Conservation (phyloP, 2,113 vertebrate genomes). For the Sander lucioperca region DNA sequence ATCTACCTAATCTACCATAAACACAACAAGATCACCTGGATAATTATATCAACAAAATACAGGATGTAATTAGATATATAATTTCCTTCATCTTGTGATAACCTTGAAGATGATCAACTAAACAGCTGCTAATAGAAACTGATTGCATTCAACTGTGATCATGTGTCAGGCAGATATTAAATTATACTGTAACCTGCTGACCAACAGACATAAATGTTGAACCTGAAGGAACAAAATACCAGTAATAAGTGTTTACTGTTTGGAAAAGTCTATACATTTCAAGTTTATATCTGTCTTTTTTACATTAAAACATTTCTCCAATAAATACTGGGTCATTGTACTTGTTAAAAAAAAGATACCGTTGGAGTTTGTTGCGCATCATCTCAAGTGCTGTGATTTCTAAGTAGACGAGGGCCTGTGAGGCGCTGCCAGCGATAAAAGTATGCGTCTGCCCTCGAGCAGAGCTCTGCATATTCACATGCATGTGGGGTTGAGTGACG, state of each 20-base stretch:
- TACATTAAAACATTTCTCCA: neutral
- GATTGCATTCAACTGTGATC: too few relatives aligned
- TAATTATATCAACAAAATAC: neutral
- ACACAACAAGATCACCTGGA: neutral
- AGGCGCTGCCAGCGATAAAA: constrained; percentile 41
- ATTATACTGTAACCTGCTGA: neutral
- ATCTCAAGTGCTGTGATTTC: constrained; percentile 28
- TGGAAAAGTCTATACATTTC: neutral
- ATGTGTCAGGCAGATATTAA: neutral
- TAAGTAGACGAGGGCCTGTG: constrained; percentile 32
- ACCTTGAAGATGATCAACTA: neutral
- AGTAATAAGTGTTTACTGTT: neutral
- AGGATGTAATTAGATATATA: neutral
- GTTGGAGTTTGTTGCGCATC: constrained; percentile 16
- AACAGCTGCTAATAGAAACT: constrained; percentile 1
- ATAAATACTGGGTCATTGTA: constrained; percentile 3
- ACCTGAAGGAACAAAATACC: neutral
- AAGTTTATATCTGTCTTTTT: neutral
- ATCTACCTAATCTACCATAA: neutral
- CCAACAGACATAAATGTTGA: neutral
- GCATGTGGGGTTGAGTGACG: constrained; percentile 69
- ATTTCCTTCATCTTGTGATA: neutral
- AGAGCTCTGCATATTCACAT: constrained; percentile 43
- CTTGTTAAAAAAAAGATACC: constrained; percentile 3
- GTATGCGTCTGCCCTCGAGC: constrained; percentile 46